Evolutionary conservation across 2,888 invertebrate species (phyloP), one percentile per base, ranked within the genome.

Genomic region (Eristalinus sepulchralis): DNA sequence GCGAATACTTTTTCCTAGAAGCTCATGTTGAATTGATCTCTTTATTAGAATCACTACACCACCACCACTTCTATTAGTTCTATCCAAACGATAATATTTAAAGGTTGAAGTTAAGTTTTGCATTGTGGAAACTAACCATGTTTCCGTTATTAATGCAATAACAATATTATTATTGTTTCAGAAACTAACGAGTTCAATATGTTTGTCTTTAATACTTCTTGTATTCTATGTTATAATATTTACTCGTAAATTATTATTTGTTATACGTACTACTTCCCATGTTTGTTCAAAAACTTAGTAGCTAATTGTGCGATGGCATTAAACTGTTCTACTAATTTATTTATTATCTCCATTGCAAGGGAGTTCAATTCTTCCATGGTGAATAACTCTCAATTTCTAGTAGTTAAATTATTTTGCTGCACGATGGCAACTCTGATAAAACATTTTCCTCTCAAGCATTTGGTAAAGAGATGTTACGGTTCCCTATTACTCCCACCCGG

Each of bases 141-240:
- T 80, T 53, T 80, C 66, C 2, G 62, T 80, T 17, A 71, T 59
- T 20, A 71, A 11, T 13, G 71, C 78, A n/a, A 78, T 59, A 31
- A 71, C 62, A 24, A 64, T 2, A 10, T 71, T 79, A 5, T 66
- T 64, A 33, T 4, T 1, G 6, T 59, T 57, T 72, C 59, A 20
- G 59, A 71, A 71, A 11, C 47, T 57, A 6, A 39, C 2, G 22
- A 71, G 33, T 53, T 78, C 57, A 13, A 11, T 10, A 59, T 20
- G 27, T 57, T 71, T 71, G 9, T 70, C 55, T 10, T 31, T 13
- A 59, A 79, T 71, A 39, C 71, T 66, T 66, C 66, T 71, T 33
- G 66, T 64, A 66, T 71, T 79, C 71, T 71, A 66, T 24, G 71
- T 71, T 47, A 71, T 36, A 66, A 71, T 60, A 79, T 79, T 79